phyloP scores from a whole-genome alignment of 2,888 invertebrate species.

The Lycophotia porphyrea region DNA sequence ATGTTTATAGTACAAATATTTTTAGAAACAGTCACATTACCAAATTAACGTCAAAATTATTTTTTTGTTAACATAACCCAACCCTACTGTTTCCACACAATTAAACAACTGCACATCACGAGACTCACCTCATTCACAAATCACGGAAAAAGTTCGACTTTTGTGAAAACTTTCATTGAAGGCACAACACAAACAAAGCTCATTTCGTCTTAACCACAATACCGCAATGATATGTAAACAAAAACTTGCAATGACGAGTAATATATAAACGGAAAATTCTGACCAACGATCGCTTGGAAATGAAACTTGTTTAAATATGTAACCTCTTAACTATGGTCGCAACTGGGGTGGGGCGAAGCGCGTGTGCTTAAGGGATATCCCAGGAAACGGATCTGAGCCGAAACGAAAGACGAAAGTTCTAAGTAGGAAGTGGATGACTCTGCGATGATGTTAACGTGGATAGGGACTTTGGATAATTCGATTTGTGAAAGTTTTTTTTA shows the following conservation, averaged over 20 bases:
- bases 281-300: conserved; percentile 82
- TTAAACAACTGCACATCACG: conserved; percentile 21
- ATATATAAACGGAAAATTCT: conserved; percentile 71
- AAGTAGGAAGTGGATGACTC: conserved; percentile 80
- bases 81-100: background rate
- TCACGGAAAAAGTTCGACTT: conserved; percentile 54
- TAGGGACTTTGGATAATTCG: conserved; percentile 7
- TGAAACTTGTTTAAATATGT: conserved; percentile 87
- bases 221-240: conserved; percentile 56
- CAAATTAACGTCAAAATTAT: too few relatives aligned
- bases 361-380: conserved; percentile 78
- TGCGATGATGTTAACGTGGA: conserved; percentile 71
- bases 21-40: too few relatives aligned
- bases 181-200: conserved; percentile 59
- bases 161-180: conserved; percentile 36
- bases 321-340: conserved; percentile 77
- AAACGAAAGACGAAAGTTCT: conserved; percentile 86
- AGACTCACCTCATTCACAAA: conserved; percentile 65
- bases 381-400: conserved; percentile 84
- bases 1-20: too few relatives aligned
- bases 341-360: conserved; percentile 77
- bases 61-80: too few relatives aligned
- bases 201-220: conserved; percentile 42
- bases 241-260: conserved; percentile 49
- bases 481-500: background rate